Base-by-base conservation (phyloP, 2,888 invertebrate species). In the Tinea pellionella region DNA sequence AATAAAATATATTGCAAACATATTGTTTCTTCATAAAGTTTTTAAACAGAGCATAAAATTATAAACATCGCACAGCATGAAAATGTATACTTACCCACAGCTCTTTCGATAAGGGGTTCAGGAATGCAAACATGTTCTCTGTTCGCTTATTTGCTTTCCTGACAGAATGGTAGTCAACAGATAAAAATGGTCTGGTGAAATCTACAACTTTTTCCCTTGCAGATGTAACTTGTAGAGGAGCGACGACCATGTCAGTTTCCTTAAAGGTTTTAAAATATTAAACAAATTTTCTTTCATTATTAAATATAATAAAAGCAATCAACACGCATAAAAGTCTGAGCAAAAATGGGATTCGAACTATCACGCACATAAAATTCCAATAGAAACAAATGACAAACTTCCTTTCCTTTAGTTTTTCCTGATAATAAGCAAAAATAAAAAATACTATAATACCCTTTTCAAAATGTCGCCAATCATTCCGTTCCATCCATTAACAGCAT, bases 101-200 rank as follows among this genome's bases (percentile, higher is more conserved):
- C 88, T 98, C 97, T 71, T 93, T 93, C 61, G 97, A 96, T 63
- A 99, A 89, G 19, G 99, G 99, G 80, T 95, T 93, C 80, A 99
- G 92, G 85, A 99, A 99, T 70, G 96, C 97, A 85, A 99, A 98
- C 61, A 98, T 96, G 0, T 96, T 94, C 8, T 94, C 93, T 69
- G 92, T 91, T 71, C 93, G 92, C 75, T 94, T 93, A 19, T n/a
- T 15, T 12, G 94, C 93, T 69, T 94, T 94, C 82, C 95, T 96
- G 72, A 95, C 94, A 93, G 97, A 96, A 70, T 98, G 98, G 69
- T 97, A 94, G 62, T 98, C 97, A 62, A 98, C 91, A 3, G 97
- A 96, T 93, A 99, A 95, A 86, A 98, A 99, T 1, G 99, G 97
- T 80, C 96, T 98, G 74, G 96, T 97, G 85, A 99, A 99, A 80